phyloP scores from a whole-genome alignment of 2,797 vertebrate species.

The Catharus ustulatus region DNA sequence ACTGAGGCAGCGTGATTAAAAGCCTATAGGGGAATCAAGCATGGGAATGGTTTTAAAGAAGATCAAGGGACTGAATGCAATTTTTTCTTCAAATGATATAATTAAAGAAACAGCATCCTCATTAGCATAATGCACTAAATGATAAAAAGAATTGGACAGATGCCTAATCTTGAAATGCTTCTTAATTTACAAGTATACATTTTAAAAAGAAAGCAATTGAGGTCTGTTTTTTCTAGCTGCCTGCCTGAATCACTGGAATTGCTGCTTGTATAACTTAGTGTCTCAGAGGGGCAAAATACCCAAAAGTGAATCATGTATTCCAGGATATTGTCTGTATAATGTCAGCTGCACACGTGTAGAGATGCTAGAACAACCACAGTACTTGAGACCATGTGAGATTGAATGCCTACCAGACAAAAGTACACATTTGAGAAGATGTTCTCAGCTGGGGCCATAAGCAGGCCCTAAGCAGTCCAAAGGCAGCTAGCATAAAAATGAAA shows the following conservation, averaged over 20 bases:
- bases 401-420: background rate
- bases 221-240: slow-evolving; percentile 12
- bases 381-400: background rate
- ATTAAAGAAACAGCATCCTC: slow-evolving; percentile 56
- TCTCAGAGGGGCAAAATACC: background rate
- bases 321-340: background rate
- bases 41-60: slow-evolving; percentile 48
- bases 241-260: background rate
- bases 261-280: background rate
- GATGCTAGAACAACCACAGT: background rate
- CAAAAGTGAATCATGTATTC: background rate
- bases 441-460: fast-evolving
- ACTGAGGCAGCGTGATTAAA: background rate
- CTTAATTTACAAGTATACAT: slow-evolving; percentile 55
- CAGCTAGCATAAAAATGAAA: background rate
- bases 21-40: slow-evolving; percentile 42
- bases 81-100: slow-evolving; percentile 63
- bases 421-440: background rate
- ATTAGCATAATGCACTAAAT: slow-evolving; percentile 62
- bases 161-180: slow-evolving; percentile 59
- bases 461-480: background rate
- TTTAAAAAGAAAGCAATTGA: slow-evolving; percentile 31
- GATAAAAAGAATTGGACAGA: slow-evolving; percentile 57
- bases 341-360: background rate
- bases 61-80: slow-evolving; percentile 58